Base-by-base conservation (phyloP, 64 coral and sea anemone species). In the Actinia equina region DNA sequence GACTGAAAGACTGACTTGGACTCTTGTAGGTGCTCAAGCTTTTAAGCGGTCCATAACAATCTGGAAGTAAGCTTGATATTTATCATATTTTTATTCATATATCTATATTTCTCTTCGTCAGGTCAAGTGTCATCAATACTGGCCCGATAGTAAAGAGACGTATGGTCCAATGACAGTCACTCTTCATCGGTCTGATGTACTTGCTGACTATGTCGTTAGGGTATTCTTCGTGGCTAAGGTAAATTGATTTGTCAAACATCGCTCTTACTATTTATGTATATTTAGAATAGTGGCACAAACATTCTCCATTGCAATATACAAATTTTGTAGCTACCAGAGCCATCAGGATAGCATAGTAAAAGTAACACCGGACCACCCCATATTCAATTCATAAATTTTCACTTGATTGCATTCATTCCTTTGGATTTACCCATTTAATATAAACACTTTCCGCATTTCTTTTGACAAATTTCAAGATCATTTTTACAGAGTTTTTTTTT, bases 41-140 rank as follows among this genome's bases (percentile, higher is more conserved):
- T 37, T 37, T 37, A 0, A 37, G 30, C 30, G 30, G 30, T 37
- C 30, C 30, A 37, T 37, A 37, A 37, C 0, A 37, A 37, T 37
- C 30, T 49, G 46, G 46, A 49, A 0, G 46, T 8, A 49, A 6
- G 46, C 46, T 49, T 6, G 46, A 49, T 49, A 37, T 37, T 37
- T 37, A 37, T 37, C 30, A 37, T 37, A 37, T 37, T 37, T 37
- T 0, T 37, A 37, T 37, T 0, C 30, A 37, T 37, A 37, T 37
- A n/a, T n/a, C n/a, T n/a, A 60, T 44, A 17, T 85, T 85, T 9
- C 6, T 22, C 9, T 58, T 3, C 16, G 78, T 51, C 65, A 92
- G 91, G 65, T 52, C 18, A 92, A 92, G 80, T 92, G 91, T 54
- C 91, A 88, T 52, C 86, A 88, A 30, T 92, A 92, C 41, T 92